Evolutionary conservation across 2,797 vertebrate genomes (phyloP).

Genomic region (Zalophus californianus): DNA sequence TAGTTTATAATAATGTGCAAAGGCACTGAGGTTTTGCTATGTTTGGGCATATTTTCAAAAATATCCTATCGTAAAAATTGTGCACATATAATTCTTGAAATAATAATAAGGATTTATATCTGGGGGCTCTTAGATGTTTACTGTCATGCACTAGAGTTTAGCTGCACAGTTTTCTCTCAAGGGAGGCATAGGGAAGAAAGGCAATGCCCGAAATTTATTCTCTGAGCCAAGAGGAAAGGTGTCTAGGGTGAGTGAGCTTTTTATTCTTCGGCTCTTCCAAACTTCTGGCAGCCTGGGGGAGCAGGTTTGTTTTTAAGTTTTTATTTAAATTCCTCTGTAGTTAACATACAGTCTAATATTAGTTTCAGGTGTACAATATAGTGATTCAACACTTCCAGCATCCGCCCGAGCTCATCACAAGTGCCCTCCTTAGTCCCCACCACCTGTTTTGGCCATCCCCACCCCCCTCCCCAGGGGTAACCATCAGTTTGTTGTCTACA

Average conservation of each 20-base stretch:
- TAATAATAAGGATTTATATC: slow-evolving; percentile 30
- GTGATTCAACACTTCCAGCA: neutral
- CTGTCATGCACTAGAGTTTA: neutral
- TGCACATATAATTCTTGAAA: slow-evolving; percentile 13
- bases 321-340: neutral
- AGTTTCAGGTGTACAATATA: neutral
- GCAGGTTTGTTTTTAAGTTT: neutral
- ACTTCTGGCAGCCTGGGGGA: neutral
- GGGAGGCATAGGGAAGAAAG: neutral
- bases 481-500: neutral
- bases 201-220: neutral
- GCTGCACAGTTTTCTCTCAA: neutral
- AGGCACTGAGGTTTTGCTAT: neutral
- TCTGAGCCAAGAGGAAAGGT: neutral
- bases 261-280: neutral
- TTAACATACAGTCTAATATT: neutral
- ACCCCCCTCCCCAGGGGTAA: neutral
- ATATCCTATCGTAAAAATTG: neutral
- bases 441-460: neutral
- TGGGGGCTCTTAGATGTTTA: neutral
- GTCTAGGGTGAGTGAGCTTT: neutral
- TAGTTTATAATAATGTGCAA: neutral
- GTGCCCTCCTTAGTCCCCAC: neutral
- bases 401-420: neutral
- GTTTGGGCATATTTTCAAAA: neutral